Conservation (phyloP, 2,113 vertebrate genomes). For the Kobus ellipsiprymnus region DNA sequence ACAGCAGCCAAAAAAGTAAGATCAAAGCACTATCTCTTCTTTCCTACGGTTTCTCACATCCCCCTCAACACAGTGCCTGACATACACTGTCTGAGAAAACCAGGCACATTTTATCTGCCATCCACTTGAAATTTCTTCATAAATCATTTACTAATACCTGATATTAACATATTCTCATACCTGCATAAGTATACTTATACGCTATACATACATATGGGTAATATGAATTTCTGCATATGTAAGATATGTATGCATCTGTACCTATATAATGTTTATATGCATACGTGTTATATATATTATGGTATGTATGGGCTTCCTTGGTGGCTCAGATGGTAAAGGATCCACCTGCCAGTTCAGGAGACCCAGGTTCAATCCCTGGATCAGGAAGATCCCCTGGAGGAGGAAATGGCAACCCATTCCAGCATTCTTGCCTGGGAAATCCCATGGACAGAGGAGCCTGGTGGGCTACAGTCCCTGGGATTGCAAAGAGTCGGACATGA, state of each 20-base stretch:
- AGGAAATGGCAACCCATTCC: neutral
- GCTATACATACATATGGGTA: neutral
- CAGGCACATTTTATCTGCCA: neutral
- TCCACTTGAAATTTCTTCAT: neutral
- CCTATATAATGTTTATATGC: neutral
- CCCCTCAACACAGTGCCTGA: no score
- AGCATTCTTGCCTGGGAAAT: neutral
- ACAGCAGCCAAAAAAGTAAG: accelerated
- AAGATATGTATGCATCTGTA: neutral
- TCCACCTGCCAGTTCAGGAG: neutral
- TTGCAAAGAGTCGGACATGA: neutral
- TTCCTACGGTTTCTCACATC: neutral
- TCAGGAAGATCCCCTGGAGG: neutral
- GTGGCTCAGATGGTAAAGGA: neutral
- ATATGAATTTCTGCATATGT: neutral
- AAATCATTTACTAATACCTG: neutral
- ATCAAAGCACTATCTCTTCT: neutral
- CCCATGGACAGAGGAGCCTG: neutral
- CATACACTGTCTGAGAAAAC: neutral
- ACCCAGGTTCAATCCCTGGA: neutral
- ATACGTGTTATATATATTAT: neutral
- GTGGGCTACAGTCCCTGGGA: neutral
- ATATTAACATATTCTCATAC: neutral
- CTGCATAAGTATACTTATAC: neutral
- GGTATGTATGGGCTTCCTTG: neutral